Evolutionary conservation across 2,888 invertebrate species (phyloP), one percentile per base, ranked within the genome.

Genomic region (Lamproptera curius): DNA sequence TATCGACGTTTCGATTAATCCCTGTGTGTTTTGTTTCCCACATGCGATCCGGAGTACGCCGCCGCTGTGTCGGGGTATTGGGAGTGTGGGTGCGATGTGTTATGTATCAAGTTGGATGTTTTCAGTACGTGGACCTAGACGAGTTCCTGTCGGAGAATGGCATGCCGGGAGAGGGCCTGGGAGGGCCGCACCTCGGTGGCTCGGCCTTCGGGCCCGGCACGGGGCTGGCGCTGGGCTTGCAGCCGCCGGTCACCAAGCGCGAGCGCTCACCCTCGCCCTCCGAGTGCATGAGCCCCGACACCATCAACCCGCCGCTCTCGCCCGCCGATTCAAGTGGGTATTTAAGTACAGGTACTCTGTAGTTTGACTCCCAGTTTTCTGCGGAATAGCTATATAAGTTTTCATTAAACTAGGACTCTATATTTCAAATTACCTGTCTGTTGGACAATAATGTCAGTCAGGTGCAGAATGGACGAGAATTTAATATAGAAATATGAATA

Each of bases 81-180:
- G 57, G 53, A 55, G 58, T 54, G 61, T 55, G 52, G 54, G 53
- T 44, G 49, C 49, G 49, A 49, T 40, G 13, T 53, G 59, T 61
- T 62, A 55, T 52, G 48, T 56, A 45, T 45, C 44, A 54, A 48
- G 42, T 58, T 55, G 57, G 61, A 63, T 62, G 55, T 73, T 68
- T 90, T 91, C 90, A 97, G 95, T 97, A 97, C 86, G 97, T 97
- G 89, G 97, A 97, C 89, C 90, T 98, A 89, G 97, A 98, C 89
- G 97, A 97, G 89, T 97, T 97, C 89, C 92, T 97, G 72, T 96
- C 95, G 73, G 97, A 97, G 88, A 97, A 97, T 81, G 96, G 96
- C 66, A 95, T 96, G 85, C 95, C 96, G 58, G 92, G 94, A 79
- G 95, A 96, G 76, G 92, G 90, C 1, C 84, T 92, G 74, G 89